Conservation (phyloP, 2,888 invertebrate species). For the Drosophila barbarae region DNA sequence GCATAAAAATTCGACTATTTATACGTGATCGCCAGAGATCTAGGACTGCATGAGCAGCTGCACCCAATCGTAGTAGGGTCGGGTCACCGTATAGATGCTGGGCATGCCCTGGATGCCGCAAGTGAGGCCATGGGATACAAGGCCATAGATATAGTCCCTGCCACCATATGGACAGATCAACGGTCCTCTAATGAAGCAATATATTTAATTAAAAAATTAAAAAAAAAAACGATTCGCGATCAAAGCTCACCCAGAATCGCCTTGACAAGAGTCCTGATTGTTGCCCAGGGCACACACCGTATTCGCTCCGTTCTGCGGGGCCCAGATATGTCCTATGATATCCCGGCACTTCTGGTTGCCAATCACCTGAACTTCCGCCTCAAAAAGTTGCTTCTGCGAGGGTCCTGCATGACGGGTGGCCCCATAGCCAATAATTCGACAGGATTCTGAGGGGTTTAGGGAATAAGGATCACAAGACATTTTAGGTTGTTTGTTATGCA, state of each 20-base stretch:
- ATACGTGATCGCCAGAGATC: constrained; percentile 37
- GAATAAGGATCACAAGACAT: too few relatives aligned
- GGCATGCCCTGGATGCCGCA: constrained; percentile 77
- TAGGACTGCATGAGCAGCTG: constrained; percentile 51
- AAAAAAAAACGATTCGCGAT: accelerated
- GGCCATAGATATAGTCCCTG: constrained; percentile 73
- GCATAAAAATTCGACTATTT: constrained; percentile 58
- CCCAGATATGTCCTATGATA: constrained; percentile 77
- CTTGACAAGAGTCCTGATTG: constrained; percentile 78
- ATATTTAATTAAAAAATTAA: not conserved
- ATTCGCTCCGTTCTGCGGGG: constrained; percentile 76
- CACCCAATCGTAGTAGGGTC: constrained; percentile 77
- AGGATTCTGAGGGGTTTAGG: constrained; percentile 55
- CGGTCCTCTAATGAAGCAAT: constrained; percentile 63
- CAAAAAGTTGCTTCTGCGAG: constrained; percentile 68
- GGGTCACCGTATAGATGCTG: constrained; percentile 77
- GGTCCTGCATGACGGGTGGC: constrained; percentile 73
- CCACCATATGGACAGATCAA: constrained; percentile 72
- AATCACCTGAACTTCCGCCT: constrained; percentile 74
- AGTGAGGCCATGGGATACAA: constrained; percentile 77
- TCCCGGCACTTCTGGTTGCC: constrained; percentile 63
- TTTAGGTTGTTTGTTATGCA: too few relatives aligned
- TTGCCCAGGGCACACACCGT: constrained; percentile 77
- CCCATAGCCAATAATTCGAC: constrained; percentile 78
- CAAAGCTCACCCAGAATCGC: constrained; percentile 71